Percentiles rank a stretch among this genome's conserved stretches.
phyloP scores from a whole-genome alignment of 2,113 vertebrate genomes.

The human region DNA sequence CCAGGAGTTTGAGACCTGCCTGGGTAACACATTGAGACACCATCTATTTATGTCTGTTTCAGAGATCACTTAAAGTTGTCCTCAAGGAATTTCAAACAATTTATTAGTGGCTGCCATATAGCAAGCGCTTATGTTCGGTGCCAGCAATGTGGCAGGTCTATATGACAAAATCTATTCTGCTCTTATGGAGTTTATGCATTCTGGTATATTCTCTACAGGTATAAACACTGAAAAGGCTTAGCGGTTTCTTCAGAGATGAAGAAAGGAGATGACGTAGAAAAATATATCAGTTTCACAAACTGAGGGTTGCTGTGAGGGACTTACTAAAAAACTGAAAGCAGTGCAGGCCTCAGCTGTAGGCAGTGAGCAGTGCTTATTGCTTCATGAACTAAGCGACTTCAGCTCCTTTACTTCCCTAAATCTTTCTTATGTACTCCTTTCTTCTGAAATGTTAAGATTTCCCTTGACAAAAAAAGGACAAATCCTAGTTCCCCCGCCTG shows the following conservation, averaged over 20 bases:
- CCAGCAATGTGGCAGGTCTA: not conserved
- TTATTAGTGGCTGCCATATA: not conserved
- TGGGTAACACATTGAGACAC: too few species aligned
- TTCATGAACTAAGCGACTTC: not conserved
- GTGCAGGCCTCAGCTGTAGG: not conserved
- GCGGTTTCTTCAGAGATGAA: not conserved
- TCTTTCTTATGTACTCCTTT: not conserved
- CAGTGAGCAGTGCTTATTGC: not conserved
- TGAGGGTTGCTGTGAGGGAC: not conserved
- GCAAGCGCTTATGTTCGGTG: not conserved
- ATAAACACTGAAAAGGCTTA: not conserved
- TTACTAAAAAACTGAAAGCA: not conserved
- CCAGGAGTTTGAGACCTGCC: too few species aligned
- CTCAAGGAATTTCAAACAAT: not conserved
- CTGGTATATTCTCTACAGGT: not conserved
- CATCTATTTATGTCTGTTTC: not conserved
- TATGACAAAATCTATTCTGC: not conserved
- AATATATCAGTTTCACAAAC: not conserved
- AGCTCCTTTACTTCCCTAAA: not conserved
- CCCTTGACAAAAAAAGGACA: not conserved
- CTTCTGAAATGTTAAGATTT: not conserved
- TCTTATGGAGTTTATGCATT: not conserved
- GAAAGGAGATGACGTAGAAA: not conserved
- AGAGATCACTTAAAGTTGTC: not conserved
- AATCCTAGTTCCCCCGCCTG: fast-evolving